Evolutionary conservation across 2,797 vertebrate species (phyloP).

Genomic region (Thunnus albacares): DNA sequence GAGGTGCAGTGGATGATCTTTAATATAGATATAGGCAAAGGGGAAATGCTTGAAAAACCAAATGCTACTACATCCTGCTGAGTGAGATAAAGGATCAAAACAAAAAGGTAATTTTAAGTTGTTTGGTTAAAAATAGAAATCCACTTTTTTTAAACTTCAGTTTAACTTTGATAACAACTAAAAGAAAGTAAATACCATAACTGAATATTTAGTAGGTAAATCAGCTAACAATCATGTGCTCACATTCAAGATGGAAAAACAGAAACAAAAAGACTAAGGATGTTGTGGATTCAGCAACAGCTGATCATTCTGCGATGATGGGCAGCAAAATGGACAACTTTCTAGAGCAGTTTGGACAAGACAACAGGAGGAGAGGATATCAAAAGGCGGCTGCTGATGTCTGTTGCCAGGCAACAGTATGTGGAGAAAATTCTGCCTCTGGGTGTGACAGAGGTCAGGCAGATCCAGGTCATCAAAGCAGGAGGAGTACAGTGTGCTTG

Average conservation of each 20-base stretch:
- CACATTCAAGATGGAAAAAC: neutral
- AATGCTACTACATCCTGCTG: neutral
- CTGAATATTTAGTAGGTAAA: neutral
- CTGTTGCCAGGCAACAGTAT: constrained; percentile 32
- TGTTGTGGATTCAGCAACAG: too few relatives aligned
- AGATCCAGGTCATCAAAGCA: constrained; percentile 9
- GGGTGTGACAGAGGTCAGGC: constrained; percentile 9
- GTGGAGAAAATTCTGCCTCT: constrained; percentile 1
- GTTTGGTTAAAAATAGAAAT: neutral
- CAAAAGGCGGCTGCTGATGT: neutral
- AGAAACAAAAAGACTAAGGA: too few relatives aligned
- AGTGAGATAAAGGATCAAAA: neutral
- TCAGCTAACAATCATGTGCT: neutral
- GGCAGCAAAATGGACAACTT: neutral
- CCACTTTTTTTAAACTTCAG: too few relatives aligned
- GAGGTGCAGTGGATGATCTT: neutral
- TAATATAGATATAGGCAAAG: neutral
- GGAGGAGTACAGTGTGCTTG: neutral
- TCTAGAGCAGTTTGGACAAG: neutral
- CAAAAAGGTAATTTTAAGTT: too few relatives aligned
- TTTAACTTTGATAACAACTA: neutral
- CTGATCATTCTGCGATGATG: neutral
- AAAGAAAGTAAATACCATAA: neutral
- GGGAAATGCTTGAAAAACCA: neutral
- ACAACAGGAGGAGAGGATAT: neutral